Percentiles rank a stretch among this genome's conserved stretches.
Conservation (phyloP, 2,888 invertebrate genomes). For the Ptilodon capucinus region DNA sequence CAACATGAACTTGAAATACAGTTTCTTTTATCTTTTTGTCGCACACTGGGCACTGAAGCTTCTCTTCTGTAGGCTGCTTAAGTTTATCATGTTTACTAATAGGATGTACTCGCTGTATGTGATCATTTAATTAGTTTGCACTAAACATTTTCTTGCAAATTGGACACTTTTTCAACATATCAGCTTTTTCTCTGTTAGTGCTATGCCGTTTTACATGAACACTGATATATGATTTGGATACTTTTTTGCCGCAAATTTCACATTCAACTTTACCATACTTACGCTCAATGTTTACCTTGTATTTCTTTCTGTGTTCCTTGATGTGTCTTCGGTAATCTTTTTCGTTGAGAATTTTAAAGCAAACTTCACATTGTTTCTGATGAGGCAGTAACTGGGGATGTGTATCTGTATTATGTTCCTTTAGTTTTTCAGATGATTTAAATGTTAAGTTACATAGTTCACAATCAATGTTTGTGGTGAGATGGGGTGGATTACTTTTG, state of each 20-base stretch:
- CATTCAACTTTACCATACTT: conserved; percentile 35
- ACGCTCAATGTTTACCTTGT: conserved; percentile 18
- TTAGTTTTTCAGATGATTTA: conserved; percentile 14
- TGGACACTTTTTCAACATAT: conserved; percentile 20
- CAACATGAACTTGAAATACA: conserved; percentile 31
- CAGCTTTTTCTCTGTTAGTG: conserved; percentile 20
- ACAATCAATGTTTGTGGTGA: conserved; percentile 14
- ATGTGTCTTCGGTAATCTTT: conserved; percentile 26
- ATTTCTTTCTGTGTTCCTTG: conserved; percentile 28
- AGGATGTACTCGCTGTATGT: conserved; percentile 28
- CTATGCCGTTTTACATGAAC: conserved; percentile 34
- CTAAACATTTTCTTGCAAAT: conserved; percentile 29
- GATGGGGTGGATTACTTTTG: conserved; percentile 8
- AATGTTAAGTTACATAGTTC: conserved; percentile 16
- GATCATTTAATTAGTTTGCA: conserved; percentile 22
- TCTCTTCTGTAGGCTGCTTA: background rate
- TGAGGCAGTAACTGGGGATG: conserved; percentile 6
- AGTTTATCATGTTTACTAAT: background rate
- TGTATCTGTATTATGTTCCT: conserved; percentile 13
- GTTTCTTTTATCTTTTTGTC: conserved; percentile 23
- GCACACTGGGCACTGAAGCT: conserved; percentile 33
- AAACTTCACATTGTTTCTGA: conserved; percentile 33
- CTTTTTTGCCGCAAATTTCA: conserved; percentile 32
- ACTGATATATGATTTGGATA: conserved; percentile 34
- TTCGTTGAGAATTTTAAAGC: conserved; percentile 22